Evolutionary conservation across 2,113 vertebrate species (phyloP), one percentile per base, ranked within the genome.

Genomic region (Chascanopsetta lugubris): DNA sequence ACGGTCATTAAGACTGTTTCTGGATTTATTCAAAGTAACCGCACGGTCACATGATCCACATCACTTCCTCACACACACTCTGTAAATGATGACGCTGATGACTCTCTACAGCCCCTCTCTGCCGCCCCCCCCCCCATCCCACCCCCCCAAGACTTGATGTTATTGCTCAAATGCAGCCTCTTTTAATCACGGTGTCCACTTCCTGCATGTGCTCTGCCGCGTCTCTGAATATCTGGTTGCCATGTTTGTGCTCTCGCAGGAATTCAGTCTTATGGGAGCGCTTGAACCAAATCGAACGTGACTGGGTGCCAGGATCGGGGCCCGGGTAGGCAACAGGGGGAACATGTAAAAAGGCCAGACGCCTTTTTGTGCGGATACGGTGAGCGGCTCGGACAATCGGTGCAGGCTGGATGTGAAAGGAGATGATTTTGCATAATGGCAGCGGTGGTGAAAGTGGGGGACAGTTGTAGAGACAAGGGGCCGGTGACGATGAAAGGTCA

Each of bases 311-410:
- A 85, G 65, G 71, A 80, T 30, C 40, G 38, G 66, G 58, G 29
- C 22, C 1, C 32, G 68, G 75, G 62, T 21, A 27, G 69, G 80
- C 65, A 55, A 67, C 71, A 24, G 68, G 75, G 79, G 61, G 77
- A 78, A 86, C 83, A 80, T 75, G 76, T 85, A 85, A 85, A 87
- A 89, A 89, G 85, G 84, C 87, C 82, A 85, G 84, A 82, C 84
- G 69, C 69, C 62, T 70, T 84, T 81, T 59, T 65, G 59, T 70
- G 73, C 10, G 29, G 75, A 82, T 79, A 87, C 11, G 49, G 56
- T 61, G 75, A 87, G 56, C 3, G 40, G 45, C n/a, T 84, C 58
- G 12, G 87, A 89, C 85, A 85, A 80, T 86, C 34, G 65, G 54
- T 22, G 81, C 70, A 51, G 7, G 74, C 42, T 47, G 67, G 57